A percentile compares a stretch with the other conserved stretches of the same genome.
Conservation (phyloP, 2,797 vertebrate genomes). For the Meda fulgida region DNA sequence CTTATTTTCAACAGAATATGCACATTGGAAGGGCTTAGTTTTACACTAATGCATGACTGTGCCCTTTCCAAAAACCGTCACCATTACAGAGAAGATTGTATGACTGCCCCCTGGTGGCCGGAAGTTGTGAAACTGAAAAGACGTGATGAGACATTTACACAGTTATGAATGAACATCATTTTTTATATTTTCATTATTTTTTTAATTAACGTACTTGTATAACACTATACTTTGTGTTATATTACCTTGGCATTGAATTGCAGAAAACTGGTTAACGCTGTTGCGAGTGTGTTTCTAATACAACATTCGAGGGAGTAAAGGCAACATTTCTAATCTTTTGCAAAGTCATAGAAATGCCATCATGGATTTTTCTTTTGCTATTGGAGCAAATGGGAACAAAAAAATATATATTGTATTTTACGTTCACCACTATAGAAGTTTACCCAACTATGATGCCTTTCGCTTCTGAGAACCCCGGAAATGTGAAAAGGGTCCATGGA, state of each 20-base stretch:
- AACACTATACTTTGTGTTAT: not conserved
- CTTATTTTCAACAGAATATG: slow-evolving; percentile 27
- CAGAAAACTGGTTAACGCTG: not conserved
- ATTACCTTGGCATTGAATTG: not conserved
- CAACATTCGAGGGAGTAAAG: not conserved
- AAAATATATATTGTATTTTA: not conserved
- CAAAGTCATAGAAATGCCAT: not conserved
- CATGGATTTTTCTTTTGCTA: not conserved
- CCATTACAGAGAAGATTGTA: slow-evolving; percentile 25
- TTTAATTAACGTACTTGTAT: not conserved
- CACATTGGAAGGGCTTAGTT: slow-evolving; percentile 33
- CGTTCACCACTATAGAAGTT: not conserved
- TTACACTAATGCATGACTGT: slow-evolving; percentile 23
- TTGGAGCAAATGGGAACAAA: not conserved
- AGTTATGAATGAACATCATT: too few species aligned
- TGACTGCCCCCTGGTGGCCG: slow-evolving; percentile 7
- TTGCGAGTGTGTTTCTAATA: not conserved
- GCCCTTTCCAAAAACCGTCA: slow-evolving; percentile 29
- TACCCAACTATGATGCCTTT: not conserved
- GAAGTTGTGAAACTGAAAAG: not conserved
- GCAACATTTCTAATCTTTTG: not conserved
- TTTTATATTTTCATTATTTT: not conserved
- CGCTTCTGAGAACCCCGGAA: not conserved
- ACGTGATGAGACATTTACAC: not conserved
- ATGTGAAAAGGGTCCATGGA: not conserved